A percentile compares a stretch with the other conserved stretches of the same genome.
Conservation (phyloP, 2,113 vertebrate species). For the Muntiacus muntjak region DNA sequence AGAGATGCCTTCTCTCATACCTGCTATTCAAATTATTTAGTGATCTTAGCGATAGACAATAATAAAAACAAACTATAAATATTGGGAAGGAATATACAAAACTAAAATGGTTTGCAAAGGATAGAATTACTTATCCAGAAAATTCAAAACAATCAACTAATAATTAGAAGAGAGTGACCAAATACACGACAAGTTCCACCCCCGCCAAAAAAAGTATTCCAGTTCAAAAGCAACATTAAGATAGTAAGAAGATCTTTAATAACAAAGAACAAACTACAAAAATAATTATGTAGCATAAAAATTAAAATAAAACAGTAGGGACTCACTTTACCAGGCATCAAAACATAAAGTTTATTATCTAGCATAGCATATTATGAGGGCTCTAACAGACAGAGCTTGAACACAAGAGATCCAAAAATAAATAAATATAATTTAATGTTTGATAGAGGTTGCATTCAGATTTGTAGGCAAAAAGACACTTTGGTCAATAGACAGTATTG, state of each 20-base stretch:
- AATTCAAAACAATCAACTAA: background rate
- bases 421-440: background rate
- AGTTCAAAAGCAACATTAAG: background rate
- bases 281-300: background rate
- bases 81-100: background rate
- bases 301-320: background rate
- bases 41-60: background rate
- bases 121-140: background rate
- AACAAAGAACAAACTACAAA: background rate
- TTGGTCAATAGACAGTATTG: background rate
- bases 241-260: background rate
- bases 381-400: background rate
- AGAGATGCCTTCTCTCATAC: background rate
- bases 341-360: background rate
- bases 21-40: background rate
- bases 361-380: background rate
- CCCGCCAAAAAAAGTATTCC: background rate
- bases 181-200: too few species aligned
- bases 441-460: background rate
- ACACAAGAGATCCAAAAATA: background rate
- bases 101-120: background rate
- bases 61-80: constrained; percentile 5
- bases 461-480: background rate
- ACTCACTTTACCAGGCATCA: background rate
- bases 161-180: background rate